These are phyloP conservation scores for Papilio protenor DNA, from an alignment of 2,888 invertebrate species.

Conservation along the genomic window DNA sequence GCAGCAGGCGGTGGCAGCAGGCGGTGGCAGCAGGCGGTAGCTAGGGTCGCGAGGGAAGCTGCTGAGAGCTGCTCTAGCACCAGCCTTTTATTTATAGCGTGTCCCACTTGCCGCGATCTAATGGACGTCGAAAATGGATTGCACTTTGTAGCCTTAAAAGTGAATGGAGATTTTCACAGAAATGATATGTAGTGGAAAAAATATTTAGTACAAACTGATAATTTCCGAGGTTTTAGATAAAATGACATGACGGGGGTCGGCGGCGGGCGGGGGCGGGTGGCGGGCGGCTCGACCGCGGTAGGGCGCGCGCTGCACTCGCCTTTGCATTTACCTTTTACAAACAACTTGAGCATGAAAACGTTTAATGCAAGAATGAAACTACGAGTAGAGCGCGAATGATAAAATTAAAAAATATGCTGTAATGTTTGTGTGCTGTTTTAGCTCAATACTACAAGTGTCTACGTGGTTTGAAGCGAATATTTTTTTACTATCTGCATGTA, in stretches of 20 bases:
- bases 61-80: not conserved
- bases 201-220: no score
- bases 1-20: no score
- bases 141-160: no score
- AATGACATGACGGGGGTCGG: not conserved
- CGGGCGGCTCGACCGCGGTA: slow-evolving; percentile 3
- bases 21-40: not conserved
- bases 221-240: not conserved
- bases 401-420: not conserved
- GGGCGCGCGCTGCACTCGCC: not conserved
- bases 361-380: slow-evolving; percentile 18
- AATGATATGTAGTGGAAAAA: no score
- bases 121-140: no score
- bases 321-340: slow-evolving; percentile 11
- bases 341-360: slow-evolving; percentile 19
- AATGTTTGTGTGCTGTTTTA: not conserved
- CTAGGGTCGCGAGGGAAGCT: not conserved
- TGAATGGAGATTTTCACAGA: no score
- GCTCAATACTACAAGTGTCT: not conserved
- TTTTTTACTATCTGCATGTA: no score
- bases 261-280: not conserved
- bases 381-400: slow-evolving; percentile 7
- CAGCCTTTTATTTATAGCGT: not conserved
- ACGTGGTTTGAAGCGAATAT: not conserved
- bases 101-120: no score